A percentile compares a stretch with the other conserved stretches of the same genome.
These are phyloP conservation scores for Emmelina monodactyla DNA, from an alignment of 2,888 invertebrate genomes.

Conservation along the genomic window DNA sequence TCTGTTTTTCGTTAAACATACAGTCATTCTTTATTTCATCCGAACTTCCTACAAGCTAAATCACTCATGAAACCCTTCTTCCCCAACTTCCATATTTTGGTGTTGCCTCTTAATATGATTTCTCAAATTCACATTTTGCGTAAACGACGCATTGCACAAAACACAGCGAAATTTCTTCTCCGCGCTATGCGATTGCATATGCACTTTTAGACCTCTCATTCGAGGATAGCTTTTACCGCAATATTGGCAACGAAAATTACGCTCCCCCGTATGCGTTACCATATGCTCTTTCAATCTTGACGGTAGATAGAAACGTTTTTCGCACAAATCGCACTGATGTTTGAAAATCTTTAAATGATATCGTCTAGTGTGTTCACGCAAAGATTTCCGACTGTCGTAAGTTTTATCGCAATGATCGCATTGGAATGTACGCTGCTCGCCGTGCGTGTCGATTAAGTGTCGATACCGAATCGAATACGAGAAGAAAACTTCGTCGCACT, in stretches of 20 bases:
- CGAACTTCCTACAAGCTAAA: no score
- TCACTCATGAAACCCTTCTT: conserved; percentile 17
- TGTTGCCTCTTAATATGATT: conserved; percentile 61
- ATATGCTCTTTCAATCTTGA: conserved; percentile 47
- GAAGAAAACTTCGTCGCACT: conserved; percentile 44
- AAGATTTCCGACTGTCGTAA: conserved; percentile 46
- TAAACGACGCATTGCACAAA: conserved; percentile 59
- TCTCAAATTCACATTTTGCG: conserved; percentile 63
- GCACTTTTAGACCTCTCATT: conserved; percentile 50
- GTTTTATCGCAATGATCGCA: conserved; percentile 45
- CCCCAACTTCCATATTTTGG: conserved; percentile 26
- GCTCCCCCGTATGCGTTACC: conserved; percentile 51
- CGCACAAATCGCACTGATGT: conserved; percentile 62
- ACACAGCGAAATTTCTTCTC: conserved; percentile 62
- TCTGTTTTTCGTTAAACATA: no score
- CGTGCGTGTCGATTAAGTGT: conserved; percentile 46
- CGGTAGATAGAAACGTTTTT: conserved; percentile 56
- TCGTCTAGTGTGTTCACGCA: conserved; percentile 43
- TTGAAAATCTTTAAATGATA: conserved; percentile 44
- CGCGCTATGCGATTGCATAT: conserved; percentile 60
- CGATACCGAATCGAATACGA: conserved; percentile 40
- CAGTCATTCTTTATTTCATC: no score
- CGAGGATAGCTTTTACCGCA: conserved; percentile 52
- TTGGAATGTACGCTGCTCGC: conserved; percentile 35
- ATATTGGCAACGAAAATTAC: conserved; percentile 44